These are phyloP conservation scores for Zaprionus lachaisei DNA, from an alignment of 1,140 invertebrate genomes.

Conservation along the genomic window DNA sequence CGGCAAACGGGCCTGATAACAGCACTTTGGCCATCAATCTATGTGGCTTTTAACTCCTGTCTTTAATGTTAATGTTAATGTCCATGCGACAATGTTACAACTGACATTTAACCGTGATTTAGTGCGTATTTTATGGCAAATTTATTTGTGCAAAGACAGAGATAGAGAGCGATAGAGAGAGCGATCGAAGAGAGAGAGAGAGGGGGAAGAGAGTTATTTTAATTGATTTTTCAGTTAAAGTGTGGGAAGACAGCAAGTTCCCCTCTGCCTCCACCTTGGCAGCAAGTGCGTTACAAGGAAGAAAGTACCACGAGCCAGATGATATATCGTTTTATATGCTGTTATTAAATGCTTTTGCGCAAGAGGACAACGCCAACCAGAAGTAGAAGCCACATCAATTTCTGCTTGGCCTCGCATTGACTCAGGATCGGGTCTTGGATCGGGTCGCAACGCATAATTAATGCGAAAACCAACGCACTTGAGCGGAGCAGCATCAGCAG, in stretches of 20 bases:
- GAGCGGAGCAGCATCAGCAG: constrained; percentile 34
- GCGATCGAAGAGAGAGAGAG: background rate
- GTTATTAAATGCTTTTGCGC: constrained; percentile 77
- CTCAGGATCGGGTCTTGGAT: constrained; percentile 37
- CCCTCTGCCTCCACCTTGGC: background rate
- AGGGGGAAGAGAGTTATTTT: constrained; percentile 69
- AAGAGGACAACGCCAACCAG: constrained; percentile 48
- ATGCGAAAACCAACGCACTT: constrained; percentile 83
- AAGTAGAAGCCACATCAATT: constrained; percentile 79
- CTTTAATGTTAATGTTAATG: constrained; percentile 58
- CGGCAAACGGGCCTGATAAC: constrained; percentile 26
- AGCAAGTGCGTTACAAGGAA: constrained; percentile 28
- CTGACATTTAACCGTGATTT: constrained; percentile 73
- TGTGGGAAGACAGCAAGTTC: constrained; percentile 64
- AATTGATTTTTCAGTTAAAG: constrained; percentile 78
- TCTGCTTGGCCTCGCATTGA: constrained; percentile 58
- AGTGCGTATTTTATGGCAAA: constrained; percentile 81
- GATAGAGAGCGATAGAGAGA: background rate
- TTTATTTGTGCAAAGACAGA: constrained; percentile 63
- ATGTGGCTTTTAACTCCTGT: constrained; percentile 38
- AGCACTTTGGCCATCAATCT: constrained; percentile 45
- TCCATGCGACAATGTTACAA: constrained; percentile 61
- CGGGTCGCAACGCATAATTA: constrained; percentile 72
- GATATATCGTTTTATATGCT: constrained; percentile 80
- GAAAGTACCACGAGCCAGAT: constrained; percentile 68